Percentiles rank a stretch among this genome's conserved stretches.
phyloP scores from a whole-genome alignment of 2,797 vertebrate genomes.

The Manis pentadactyla region DNA sequence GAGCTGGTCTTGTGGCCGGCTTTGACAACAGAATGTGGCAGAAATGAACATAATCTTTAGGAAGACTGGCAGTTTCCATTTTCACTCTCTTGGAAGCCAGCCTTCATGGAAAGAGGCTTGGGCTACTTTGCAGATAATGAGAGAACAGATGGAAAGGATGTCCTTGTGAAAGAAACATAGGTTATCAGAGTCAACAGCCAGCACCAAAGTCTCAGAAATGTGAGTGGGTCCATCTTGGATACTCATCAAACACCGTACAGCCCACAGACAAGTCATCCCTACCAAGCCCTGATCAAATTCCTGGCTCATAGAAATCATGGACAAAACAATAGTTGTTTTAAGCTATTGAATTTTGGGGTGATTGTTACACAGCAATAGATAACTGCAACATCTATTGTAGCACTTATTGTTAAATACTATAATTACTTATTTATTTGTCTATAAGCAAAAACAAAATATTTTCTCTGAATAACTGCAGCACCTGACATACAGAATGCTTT shows the following conservation, averaged over 20 bases:
- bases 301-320: neutral
- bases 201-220: neutral
- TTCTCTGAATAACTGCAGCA: neutral
- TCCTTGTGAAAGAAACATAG: neutral
- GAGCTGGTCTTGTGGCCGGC: neutral
- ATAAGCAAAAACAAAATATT: neutral
- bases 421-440: neutral
- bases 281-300: neutral
- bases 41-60: neutral
- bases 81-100: neutral
- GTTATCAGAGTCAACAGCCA: neutral
- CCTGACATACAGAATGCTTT: neutral
- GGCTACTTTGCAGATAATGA: neutral
- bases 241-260: neutral
- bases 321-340: neutral
- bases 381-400: neutral
- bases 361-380: neutral
- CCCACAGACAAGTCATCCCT: neutral
- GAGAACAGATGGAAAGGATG: neutral
- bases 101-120: neutral
- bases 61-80: neutral
- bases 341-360: neutral
- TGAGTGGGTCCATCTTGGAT: neutral
- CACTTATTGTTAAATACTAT: neutral
- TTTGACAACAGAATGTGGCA: neutral